phyloP scores from a whole-genome alignment of 1,140 invertebrate genomes.

The Nephotettix cincticeps region DNA sequence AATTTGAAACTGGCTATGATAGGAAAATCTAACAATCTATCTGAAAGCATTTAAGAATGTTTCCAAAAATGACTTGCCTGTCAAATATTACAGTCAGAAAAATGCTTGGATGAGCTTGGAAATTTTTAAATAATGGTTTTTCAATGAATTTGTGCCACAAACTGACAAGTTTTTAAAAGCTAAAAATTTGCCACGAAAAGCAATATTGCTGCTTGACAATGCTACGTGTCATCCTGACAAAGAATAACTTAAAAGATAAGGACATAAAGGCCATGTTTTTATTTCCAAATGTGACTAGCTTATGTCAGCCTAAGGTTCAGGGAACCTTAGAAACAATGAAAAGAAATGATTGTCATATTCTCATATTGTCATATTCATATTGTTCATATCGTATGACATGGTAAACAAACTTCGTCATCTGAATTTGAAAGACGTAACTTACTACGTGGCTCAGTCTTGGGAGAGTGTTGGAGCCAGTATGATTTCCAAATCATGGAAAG shows the following conservation, averaged over 20 bases:
- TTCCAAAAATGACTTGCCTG: slow-evolving; percentile 38
- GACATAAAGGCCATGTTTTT: slow-evolving; percentile 33
- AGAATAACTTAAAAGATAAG: slow-evolving; percentile 13
- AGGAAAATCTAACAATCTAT: slow-evolving; percentile 41
- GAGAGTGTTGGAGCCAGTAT: neutral
- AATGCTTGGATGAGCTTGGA: slow-evolving; percentile 45
- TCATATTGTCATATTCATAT: slow-evolving; percentile 6
- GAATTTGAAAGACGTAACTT: slow-evolving; percentile 14
- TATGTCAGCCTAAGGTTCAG: slow-evolving; percentile 31
- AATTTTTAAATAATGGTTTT: slow-evolving; percentile 46
- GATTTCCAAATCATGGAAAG: too few species aligned
- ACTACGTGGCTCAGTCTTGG: neutral
- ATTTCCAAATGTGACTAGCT: slow-evolving; percentile 31
- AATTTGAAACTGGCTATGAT: slow-evolving; percentile 41
- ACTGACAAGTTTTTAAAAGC: slow-evolving; percentile 37
- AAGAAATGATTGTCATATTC: neutral
- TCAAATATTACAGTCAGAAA: slow-evolving; percentile 42
- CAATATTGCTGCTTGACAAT: slow-evolving; percentile 48
- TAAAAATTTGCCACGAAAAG: slow-evolving; percentile 44
- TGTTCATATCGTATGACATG: neutral
- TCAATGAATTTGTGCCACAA: slow-evolving; percentile 25
- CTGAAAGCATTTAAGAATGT: slow-evolving; percentile 39
- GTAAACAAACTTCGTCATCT: slow-evolving; percentile 9
- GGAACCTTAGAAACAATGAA: too few species aligned
- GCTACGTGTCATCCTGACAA: slow-evolving; percentile 38